These are phyloP conservation scores for Calosoma granatense DNA, from an alignment of 1,140 invertebrate genomes.

Conservation along the genomic window DNA sequence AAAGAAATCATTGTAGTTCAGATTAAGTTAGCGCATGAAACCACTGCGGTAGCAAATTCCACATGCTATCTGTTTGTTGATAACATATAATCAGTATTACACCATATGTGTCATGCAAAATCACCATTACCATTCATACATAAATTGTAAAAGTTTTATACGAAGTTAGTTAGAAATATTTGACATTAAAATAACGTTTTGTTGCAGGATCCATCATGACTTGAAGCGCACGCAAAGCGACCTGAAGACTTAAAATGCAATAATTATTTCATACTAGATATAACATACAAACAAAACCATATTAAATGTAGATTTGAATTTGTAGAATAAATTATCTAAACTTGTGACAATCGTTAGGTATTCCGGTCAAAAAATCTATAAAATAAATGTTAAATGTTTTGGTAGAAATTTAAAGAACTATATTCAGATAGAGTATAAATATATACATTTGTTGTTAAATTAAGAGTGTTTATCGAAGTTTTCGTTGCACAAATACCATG, in stretches of 20 bases:
- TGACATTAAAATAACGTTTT: no score
- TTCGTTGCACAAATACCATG: slow-evolving; percentile 13
- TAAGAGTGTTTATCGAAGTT: not conserved
- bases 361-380: not conserved
- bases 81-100: no score
- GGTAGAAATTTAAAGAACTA: not conserved
- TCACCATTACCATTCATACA: no score
- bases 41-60: no score
- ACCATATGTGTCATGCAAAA: no score
- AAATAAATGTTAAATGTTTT: slow-evolving; percentile 9
- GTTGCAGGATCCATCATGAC: not conserved
- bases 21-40: no score
- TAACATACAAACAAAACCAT: no score
- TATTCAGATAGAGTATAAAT: not conserved
- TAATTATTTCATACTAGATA: not conserved
- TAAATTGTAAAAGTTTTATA: no score
- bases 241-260: slow-evolving; percentile 2
- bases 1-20: no score
- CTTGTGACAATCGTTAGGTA: not conserved
- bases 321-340: not conserved
- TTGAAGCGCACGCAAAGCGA: not conserved
- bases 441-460: not conserved
- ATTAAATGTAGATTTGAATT: not conserved
- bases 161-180: no score
- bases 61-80: no score